Evolutionary conservation across 2,113 vertebrate species (phyloP).

Genomic region (Fulica atra): DNA sequence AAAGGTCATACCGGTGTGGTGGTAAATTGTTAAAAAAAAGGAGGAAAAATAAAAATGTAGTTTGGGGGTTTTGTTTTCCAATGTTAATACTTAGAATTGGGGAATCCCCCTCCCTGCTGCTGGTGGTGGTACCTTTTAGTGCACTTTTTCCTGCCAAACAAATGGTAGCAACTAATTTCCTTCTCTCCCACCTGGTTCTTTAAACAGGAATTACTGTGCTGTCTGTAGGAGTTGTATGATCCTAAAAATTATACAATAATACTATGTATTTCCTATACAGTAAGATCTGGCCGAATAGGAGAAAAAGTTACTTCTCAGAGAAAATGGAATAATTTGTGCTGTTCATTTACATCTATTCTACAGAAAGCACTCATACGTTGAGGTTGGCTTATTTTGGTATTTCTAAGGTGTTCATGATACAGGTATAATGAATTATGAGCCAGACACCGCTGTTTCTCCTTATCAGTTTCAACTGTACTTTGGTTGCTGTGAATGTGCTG

Average conservation of each 20-base stretch:
- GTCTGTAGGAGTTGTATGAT: neutral
- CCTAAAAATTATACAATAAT: conserved; percentile 1
- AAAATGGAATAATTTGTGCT: neutral
- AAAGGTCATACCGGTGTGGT: fast-evolving
- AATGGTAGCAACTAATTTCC: neutral
- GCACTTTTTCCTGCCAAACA: conserved; percentile 39
- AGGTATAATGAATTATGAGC: neutral
- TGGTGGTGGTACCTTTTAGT: conserved; percentile 13
- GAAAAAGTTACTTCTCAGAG: neutral
- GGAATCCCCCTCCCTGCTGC: neutral
- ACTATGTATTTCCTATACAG: neutral
- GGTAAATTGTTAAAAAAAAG: neutral
- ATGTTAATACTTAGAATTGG: neutral
- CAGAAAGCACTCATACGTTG: neutral
- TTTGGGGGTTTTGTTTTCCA: neutral
- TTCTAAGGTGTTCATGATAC: neutral
- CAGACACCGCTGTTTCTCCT: neutral
- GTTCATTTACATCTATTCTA: neutral
- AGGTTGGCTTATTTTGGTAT: neutral
- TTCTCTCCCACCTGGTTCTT: neutral
- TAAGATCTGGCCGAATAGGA: neutral
- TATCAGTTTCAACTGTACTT: neutral
- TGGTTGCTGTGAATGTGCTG: neutral
- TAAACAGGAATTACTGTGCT: conserved; percentile 13
- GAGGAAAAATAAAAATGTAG: neutral